Conservation (phyloP, 2,113 vertebrate species). For the Tetraodon nigroviridis region DNA sequence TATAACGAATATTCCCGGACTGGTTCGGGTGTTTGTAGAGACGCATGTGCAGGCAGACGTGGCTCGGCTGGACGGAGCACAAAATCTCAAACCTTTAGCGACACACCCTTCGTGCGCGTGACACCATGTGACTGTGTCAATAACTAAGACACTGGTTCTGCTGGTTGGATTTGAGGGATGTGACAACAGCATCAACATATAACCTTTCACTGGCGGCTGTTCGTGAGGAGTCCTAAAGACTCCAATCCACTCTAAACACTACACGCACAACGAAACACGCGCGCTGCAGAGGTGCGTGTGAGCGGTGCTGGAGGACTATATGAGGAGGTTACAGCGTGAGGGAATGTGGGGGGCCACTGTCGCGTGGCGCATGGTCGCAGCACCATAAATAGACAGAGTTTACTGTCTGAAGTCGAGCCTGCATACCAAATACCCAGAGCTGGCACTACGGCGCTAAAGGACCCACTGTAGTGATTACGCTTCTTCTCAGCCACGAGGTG, state of each 20-base stretch:
- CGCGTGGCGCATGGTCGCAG: constrained; percentile 15
- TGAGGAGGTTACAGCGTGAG: not conserved
- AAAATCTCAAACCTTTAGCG: not conserved
- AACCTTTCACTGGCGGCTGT: not conserved
- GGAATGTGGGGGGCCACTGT: constrained; percentile 24
- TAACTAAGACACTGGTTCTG: constrained; percentile 21
- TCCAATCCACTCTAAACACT: too few species aligned
- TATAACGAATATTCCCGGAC: too few species aligned
- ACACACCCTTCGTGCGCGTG: not conserved
- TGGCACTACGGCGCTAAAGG: constrained; percentile 9
- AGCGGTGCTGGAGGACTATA: not conserved
- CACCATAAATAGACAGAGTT: constrained; percentile 47
- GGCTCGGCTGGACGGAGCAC: too few species aligned
- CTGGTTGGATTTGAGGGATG: constrained; percentile 15
- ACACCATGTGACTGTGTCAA: constrained; percentile 12
- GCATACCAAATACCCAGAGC: constrained; percentile 42
- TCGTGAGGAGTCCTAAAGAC: too few species aligned
- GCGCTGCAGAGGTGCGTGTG: not conserved
- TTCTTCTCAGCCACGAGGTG: not conserved
- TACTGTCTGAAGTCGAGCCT: constrained; percentile 28
- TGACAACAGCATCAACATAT: constrained; percentile 2
- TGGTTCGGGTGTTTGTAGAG: too few species aligned
- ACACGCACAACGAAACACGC: not conserved
- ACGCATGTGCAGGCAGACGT: too few species aligned
- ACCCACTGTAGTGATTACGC: not conserved